Evolutionary conservation across 1,140 invertebrate species (phyloP).

Genomic region (Heliconius nattereri): DNA sequence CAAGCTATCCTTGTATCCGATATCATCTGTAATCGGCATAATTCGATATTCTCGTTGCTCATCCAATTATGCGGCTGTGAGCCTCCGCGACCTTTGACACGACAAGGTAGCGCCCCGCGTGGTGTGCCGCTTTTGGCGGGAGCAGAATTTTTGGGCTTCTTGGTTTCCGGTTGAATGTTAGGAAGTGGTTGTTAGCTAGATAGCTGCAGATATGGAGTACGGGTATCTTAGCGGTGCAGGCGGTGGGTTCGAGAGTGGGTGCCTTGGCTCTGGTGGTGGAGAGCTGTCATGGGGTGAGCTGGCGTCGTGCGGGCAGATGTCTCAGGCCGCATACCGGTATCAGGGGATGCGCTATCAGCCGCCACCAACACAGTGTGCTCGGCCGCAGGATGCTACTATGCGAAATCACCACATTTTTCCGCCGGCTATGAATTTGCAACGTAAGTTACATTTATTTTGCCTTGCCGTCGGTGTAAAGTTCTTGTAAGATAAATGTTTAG

Average conservation of each 20-base stretch:
- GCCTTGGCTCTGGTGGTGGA: constrained; percentile 66
- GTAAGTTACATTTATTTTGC: constrained; percentile 59
- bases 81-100: constrained; percentile 55
- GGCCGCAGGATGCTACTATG: constrained; percentile 74
- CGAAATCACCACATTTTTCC: constrained; percentile 79
- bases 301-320: constrained; percentile 93
- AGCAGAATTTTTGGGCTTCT: constrained; percentile 33
- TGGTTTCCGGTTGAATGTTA: constrained; percentile 51
- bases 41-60: constrained; percentile 76
- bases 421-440: constrained; percentile 79
- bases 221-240: constrained; percentile 77
- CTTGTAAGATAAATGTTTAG: background rate
- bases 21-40: constrained; percentile 78
- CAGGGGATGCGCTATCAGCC: constrained; percentile 81
- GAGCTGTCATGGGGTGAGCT: constrained; percentile 88
- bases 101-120: constrained; percentile 62
- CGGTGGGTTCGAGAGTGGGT: constrained; percentile 72
- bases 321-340: constrained; percentile 88
- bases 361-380: constrained; percentile 74
- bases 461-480: constrained; percentile 1
- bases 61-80: constrained; percentile 79
- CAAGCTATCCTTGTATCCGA: constrained; percentile 71
- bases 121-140: constrained; percentile 45
- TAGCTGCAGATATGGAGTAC: constrained; percentile 74
- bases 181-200: constrained; percentile 46